Evolutionary conservation across 2,888 invertebrate species (phyloP).

Genomic region (Lacanobia oleracea): DNA sequence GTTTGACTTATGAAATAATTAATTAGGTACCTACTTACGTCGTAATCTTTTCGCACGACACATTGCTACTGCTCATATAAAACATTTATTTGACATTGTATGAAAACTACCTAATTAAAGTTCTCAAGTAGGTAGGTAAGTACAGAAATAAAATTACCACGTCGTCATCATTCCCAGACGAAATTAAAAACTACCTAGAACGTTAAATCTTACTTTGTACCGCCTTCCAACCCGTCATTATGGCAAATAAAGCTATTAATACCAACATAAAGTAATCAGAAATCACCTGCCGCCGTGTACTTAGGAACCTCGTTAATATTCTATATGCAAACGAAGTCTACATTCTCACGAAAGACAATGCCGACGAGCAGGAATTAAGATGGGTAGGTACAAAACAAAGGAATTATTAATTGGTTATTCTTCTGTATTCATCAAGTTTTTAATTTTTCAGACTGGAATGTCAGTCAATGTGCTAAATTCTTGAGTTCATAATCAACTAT

Average conservation of each 20-base stretch:
- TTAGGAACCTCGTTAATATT: neutral
- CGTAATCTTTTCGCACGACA: constrained; percentile 33
- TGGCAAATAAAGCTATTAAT: constrained; percentile 27
- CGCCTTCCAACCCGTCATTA: constrained; percentile 1
- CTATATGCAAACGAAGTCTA: constrained; percentile 9
- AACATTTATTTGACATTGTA: constrained; percentile 19
- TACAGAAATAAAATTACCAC: constrained; percentile 9
- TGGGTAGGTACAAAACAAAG: neutral
- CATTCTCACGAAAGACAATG: constrained; percentile 32
- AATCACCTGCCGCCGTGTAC: constrained; percentile 17
- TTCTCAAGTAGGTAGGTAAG: neutral
- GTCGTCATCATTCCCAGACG: neutral
- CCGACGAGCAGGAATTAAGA: neutral
- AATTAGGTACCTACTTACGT: constrained; percentile 47
- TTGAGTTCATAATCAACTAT: constrained; percentile 16
- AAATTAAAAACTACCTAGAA: neutral
- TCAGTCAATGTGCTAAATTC: constrained; percentile 18
- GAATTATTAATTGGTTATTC: constrained; percentile 2
- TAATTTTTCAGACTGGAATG: constrained; percentile 6
- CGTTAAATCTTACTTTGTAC: constrained; percentile 3
- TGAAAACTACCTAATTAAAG: constrained; percentile 14
- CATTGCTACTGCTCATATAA: constrained; percentile 23
- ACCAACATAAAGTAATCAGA: constrained; percentile 27
- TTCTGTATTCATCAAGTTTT: neutral
- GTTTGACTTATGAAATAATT: constrained; percentile 56